Evolutionary conservation across 2,888 invertebrate species (phyloP).

Genomic region (Mesoligia furuncula): DNA sequence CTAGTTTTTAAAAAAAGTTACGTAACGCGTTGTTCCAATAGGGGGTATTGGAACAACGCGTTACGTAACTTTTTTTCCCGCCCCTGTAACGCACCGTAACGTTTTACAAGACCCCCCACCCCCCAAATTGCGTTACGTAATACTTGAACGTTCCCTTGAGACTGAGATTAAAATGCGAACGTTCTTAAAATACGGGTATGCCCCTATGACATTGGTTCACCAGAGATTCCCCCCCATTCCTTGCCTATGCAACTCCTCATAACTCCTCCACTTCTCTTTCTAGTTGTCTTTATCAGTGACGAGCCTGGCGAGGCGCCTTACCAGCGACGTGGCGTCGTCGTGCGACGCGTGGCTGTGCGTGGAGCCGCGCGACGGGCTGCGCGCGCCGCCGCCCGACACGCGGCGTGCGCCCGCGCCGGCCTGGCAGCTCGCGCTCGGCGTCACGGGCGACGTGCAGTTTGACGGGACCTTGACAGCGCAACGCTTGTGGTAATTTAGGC

Average conservation of each 20-base stretch:
- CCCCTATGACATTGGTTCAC: not conserved
- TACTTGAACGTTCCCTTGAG: too few species aligned
- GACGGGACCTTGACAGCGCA: slow-evolving; percentile 99
- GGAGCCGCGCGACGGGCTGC: slow-evolving; percentile 94
- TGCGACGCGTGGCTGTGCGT: slow-evolving; percentile 87
- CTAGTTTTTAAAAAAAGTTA: too few species aligned
- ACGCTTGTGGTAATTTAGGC: slow-evolving; percentile 99
- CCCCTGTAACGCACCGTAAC: too few species aligned
- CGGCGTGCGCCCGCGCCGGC: slow-evolving; percentile 61
- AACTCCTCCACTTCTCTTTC: not conserved
- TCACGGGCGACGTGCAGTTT: slow-evolving; percentile 92
- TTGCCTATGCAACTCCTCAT: not conserved
- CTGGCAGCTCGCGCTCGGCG: slow-evolving; percentile 35
- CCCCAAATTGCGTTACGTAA: too few species aligned
- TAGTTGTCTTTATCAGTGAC: slow-evolving; percentile 83
- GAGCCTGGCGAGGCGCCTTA: slow-evolving; percentile 92
- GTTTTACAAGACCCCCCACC: too few species aligned
- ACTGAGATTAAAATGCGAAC: not conserved
- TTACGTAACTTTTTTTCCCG: too few species aligned
- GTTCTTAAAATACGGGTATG: not conserved
- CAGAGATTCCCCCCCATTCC: not conserved
- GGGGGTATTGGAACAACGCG: too few species aligned
- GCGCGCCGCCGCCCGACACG: slow-evolving; percentile 78
- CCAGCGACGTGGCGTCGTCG: slow-evolving; percentile 92
- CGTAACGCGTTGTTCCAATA: too few species aligned